Evolutionary conservation across 2,113 vertebrate genomes (phyloP).

Genomic region (Dromiciops gliroides): DNA sequence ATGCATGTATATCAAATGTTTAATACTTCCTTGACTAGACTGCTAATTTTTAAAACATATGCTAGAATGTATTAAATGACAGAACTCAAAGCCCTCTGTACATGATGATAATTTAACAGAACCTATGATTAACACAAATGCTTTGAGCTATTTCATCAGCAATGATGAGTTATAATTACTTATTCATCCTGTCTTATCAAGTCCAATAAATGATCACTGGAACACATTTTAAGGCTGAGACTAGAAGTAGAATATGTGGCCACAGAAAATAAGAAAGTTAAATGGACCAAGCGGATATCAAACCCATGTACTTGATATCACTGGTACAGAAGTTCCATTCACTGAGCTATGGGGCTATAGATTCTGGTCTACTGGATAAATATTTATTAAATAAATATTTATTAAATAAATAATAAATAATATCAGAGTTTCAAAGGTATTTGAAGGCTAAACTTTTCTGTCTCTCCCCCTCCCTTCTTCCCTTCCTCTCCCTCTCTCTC

Average conservation of each 20-base stretch:
- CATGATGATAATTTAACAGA: background rate
- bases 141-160: constrained; percentile 14
- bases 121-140: constrained; percentile 6
- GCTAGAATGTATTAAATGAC: background rate
- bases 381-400: background rate
- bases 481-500: background rate
- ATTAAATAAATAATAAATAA: background rate
- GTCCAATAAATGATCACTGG: background rate
- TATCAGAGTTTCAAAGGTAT: background rate
- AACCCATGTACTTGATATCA: background rate
- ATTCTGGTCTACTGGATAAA: background rate
- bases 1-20: constrained; percentile 43
- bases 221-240: constrained; percentile 11
- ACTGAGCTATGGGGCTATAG: background rate
- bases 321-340: background rate
- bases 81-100: background rate
- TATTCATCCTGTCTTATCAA: constrained; percentile 23
- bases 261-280: background rate
- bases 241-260: background rate
- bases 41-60: constrained; percentile 32
- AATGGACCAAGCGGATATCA: background rate
- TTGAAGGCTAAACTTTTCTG: background rate
- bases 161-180: background rate
- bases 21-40: constrained; percentile 27
- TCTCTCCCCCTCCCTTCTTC: too few species aligned